Base-by-base conservation (phyloP, 2,113 vertebrate species). In the Elanoides forficatus region DNA sequence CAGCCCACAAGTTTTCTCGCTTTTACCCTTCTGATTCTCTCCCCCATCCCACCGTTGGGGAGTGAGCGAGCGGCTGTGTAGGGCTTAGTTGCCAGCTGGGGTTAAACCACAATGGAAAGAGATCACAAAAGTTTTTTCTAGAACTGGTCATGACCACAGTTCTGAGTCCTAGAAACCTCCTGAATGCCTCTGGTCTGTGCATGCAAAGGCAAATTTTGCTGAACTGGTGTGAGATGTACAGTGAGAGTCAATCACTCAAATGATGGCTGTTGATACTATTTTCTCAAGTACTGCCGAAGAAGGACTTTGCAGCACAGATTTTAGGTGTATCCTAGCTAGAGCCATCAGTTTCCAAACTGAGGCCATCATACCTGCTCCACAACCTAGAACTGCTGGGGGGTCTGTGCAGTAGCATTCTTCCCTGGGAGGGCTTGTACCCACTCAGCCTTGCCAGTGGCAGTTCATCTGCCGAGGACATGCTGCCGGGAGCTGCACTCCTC, bases 161-260 rank as follows among this genome's bases (percentile, higher is more conserved):
- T 40, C 30, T 38, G n/a, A 91, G 29, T 85, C 42, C 47, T 68
- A 21, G 42, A 74, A 86, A 50, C 2, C 2, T 32, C 29, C 56
- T 38, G 45, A 38, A 59, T 30, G 10, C 30, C 11, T 68, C 43
- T 68, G 32, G 3, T 71, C 32, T 67, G 32, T 6, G 12, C 4
- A 1, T 36, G 34, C n/a, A 84, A 82, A 84, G 21, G 20, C 20
- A 50, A 43, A 40, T 15, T 62, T 42, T 65, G 30, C 21, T 55
- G 50, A 47, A 22, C 5, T 20, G 15, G 1, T 55, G 7, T 66
- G 62, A 70, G 29, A 32, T 16, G 7, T 10, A 29, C 1, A 0
- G 6, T 34, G 43, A 67, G 73, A 22, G 29, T 45, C 19, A 75
- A 7, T 50, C n/a, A 32, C 36, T 53, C 81, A 59, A 48, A 56